phyloP scores from a whole-genome alignment of 1,140 invertebrate species.

The Cyphomyrmex costatus region DNA sequence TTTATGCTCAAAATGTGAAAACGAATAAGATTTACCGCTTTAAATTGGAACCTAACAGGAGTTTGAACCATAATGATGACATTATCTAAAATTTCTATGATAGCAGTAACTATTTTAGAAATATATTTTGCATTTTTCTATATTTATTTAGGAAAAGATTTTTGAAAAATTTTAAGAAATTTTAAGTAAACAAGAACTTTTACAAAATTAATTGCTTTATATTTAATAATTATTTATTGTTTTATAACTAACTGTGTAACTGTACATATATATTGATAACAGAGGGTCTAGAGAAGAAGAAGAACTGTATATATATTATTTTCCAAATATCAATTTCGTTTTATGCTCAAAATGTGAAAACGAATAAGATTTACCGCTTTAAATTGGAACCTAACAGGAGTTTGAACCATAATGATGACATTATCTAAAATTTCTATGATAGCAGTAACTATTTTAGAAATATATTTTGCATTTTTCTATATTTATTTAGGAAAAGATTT shows the following conservation, averaged over 20 bases:
- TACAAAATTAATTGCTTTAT: background rate
- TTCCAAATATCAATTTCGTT: background rate
- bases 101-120: background rate
- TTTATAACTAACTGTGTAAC: no score
- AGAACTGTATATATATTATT: background rate
- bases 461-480: background rate
- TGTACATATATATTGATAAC: no score
- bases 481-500: background rate
- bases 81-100: conserved; percentile 2
- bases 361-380: conserved; percentile 6
- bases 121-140: background rate
- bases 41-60: background rate
- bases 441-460: background rate
- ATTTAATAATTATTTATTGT: background rate
- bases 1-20: background rate
- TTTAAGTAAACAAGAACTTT: background rate
- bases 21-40: conserved; percentile 5
- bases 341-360: background rate
- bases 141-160: background rate
- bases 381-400: background rate
- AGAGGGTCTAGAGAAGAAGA: no score
- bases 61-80: background rate
- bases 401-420: background rate
- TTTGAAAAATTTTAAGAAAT: background rate
- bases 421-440: conserved; percentile 12